Evolutionary conservation across 2,797 vertebrate genomes (phyloP).

Genomic region (Nasua narica): DNA sequence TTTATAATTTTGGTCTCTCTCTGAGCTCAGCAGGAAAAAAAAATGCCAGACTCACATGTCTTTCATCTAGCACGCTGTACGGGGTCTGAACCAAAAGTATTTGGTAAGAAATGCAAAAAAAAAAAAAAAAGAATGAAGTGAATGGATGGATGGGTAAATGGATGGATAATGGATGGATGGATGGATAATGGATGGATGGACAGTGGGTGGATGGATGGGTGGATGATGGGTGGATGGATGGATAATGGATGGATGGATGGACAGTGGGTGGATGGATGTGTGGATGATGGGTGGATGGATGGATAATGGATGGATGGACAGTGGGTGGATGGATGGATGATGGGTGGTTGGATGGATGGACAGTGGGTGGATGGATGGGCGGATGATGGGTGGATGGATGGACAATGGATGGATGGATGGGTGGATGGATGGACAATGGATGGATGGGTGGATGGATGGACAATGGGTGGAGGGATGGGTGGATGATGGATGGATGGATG

Average conservation of each 20-base stretch:
- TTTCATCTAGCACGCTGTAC: background rate
- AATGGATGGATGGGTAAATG: background rate
- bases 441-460: background rate
- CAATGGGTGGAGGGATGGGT: too few species aligned
- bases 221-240: background rate
- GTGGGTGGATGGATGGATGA: background rate
- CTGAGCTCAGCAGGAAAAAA: slow-evolving; percentile 9
- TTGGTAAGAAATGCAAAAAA: background rate
- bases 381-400: background rate
- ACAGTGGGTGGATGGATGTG: too few species aligned
- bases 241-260: background rate
- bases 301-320: background rate
- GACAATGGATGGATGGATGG: background rate
- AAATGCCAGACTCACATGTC: background rate
- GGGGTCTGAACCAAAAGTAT: background rate
- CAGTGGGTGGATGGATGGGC: background rate
- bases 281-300: background rate
- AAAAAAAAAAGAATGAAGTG: background rate
- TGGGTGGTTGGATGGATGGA: background rate
- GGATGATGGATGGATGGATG: background rate
- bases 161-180: background rate
- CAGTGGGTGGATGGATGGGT: background rate
- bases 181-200: background rate
- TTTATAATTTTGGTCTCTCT: background rate
- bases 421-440: background rate